Conservation (phyloP, 2,888 invertebrate species). For the Aradus depressus region DNA sequence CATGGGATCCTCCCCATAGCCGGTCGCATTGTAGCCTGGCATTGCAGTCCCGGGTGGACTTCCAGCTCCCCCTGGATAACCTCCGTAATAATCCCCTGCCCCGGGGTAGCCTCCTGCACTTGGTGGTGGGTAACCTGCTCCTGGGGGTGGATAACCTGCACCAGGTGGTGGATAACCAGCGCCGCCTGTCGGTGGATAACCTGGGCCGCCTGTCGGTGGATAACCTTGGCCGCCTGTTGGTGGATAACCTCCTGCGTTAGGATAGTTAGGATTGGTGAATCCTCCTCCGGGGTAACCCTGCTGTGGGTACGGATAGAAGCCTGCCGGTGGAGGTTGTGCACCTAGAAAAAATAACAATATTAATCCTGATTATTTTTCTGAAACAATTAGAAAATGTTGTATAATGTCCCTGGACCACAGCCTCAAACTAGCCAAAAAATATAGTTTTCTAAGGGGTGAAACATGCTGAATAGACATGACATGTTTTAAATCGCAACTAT, state of each 20-base stretch:
- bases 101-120: conserved; percentile 28
- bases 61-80: conserved; percentile 31
- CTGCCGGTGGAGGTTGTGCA: conserved; percentile 26
- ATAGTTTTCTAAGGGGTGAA: too few species aligned
- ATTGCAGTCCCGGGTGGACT: conserved; percentile 30
- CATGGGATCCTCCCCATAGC: conserved; percentile 33
- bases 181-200: conserved; percentile 29
- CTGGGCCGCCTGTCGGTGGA: conserved; percentile 20
- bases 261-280: conserved; percentile 1
- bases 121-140: conserved; percentile 30
- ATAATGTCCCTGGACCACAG: neutral
- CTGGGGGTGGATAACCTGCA: conserved; percentile 28
- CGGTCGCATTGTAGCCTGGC: conserved; percentile 23
- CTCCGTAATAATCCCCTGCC: conserved; percentile 20
- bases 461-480: too few species aligned
- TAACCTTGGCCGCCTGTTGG: conserved; percentile 18
- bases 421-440: neutral
- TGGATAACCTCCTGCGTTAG: conserved; percentile 19
- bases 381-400: neutral
- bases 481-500: too few species aligned
- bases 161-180: conserved; percentile 27
- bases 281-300: conserved; percentile 16
- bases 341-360: conserved; percentile 6
- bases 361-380: neutral
- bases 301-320: conserved; percentile 20